A percentile compares a stretch with the other conserved stretches of the same genome.
Evolutionary conservation across 2,113 vertebrate genomes (phyloP).

Genomic region (Uria lomvia): DNA sequence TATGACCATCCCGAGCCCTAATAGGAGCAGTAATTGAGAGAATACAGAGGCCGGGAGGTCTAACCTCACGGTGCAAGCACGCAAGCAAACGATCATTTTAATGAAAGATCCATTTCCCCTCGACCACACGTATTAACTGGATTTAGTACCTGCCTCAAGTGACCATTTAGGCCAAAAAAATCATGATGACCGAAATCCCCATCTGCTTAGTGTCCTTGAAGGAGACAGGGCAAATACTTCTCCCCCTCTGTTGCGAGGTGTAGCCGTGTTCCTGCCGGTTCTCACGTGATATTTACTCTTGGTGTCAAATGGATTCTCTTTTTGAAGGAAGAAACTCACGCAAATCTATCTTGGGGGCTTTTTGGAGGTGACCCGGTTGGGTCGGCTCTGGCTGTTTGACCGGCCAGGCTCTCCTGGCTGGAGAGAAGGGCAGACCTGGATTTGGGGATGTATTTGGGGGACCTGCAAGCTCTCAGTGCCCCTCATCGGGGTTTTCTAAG

Average conservation of each 20-base stretch:
- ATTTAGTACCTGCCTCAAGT: not conserved
- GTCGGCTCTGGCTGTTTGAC: not conserved
- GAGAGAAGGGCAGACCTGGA: not conserved
- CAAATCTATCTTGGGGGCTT: not conserved
- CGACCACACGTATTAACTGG: not conserved
- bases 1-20: not conserved
- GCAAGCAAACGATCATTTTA: not conserved
- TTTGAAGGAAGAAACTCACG: not conserved
- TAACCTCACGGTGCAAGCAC: not conserved
- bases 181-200: rapidly evolving
- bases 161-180: not conserved
- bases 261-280: not conserved
- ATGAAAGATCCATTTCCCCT: not conserved
- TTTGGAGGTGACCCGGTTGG: not conserved
- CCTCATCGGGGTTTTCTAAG: not conserved
- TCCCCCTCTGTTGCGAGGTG: not conserved
- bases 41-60: not conserved
- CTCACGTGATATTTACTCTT: not conserved
- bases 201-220: not conserved
- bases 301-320: not conserved
- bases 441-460: not conserved
- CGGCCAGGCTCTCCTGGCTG: not conserved
- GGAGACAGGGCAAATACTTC: not conserved
- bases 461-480: not conserved
- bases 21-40: conserved; percentile 15